Base-by-base conservation (phyloP, 2,797 vertebrate genomes). In the Syndactyla subalaris region DNA sequence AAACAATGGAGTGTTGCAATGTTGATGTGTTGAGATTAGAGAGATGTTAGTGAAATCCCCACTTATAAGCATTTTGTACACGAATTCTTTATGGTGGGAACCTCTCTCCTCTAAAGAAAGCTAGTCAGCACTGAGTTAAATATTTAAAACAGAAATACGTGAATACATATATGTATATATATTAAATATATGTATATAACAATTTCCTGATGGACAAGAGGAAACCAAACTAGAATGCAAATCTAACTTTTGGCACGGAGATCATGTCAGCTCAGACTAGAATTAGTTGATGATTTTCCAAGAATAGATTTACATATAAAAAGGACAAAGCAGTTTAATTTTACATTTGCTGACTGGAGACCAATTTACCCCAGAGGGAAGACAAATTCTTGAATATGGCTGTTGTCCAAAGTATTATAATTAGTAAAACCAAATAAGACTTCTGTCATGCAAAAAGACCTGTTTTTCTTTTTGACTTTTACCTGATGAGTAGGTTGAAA, bases 221-320 rank as follows among this genome's bases (percentile, higher is more conserved):
- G 54, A 90, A 94, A 93, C 46, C 82, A 96, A 97, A 95, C 78
- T 89, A 94, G 85, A 92, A 96, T 93, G 90, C 79, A 98, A 94
- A 97, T 97, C 90, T 43, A 83, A 92, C 95, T 96, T 96, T 94
- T 96, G 95, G 94, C 95, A 96, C 91, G 83, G 59, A 67, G 63
- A 89, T 81, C 82, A 91, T 85, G 85, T 96, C 92, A 97, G 93
- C 77, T 88, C 87, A 96, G 86, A 84, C 45, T 96, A 95, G 96
- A 93, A 95, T 80, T 96, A 95, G 86, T 91, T 93, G 95, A 94
- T 77, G 75, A 88, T 97, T 97, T 97, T 97, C 97, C 96, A 97
- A 80, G 91, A 89, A 94, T 80, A 96, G 86, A 97, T 94, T 84
- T 93, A 91, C 90, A 96, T 96, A 92, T 88, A 93, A 95, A 95